Evolutionary conservation across 23 tunicate genomes (phyloP).

Genomic region (Styela clava): DNA sequence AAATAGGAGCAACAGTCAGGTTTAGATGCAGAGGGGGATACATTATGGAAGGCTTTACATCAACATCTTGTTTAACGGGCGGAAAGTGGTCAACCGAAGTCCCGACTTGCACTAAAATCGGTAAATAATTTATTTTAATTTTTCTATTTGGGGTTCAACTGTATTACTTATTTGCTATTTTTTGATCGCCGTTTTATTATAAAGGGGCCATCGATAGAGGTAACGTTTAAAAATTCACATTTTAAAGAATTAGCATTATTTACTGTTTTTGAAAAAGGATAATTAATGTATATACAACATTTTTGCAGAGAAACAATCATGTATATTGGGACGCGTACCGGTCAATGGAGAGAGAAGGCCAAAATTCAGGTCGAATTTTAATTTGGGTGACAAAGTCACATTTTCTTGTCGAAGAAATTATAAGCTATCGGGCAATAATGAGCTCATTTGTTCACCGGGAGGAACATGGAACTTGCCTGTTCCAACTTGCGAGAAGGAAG

Average conservation of each 20-base stretch:
- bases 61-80: not conserved
- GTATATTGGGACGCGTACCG: not conserved
- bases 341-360: not conserved
- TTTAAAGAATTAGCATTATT: too few species aligned
- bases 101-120: not conserved
- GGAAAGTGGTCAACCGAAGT: not conserved
- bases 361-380: not conserved
- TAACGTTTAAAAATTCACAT: too few species aligned
- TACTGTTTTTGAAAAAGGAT: too few species aligned
- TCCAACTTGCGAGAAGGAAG: slow-evolving; percentile 13
- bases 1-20: not conserved
- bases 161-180: too few species aligned
- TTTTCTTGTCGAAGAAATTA: slow-evolving; percentile 5
- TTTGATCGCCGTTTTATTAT: too few species aligned
- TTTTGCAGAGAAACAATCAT: not conserved
- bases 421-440: not conserved
- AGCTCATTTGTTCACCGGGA: not conserved
- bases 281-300: too few species aligned
- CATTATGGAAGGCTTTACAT: not conserved
- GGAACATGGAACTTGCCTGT: not conserved
- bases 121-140: too few species aligned
- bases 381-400: not conserved
- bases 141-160: too few species aligned
- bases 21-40: not conserved
- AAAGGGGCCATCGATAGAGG: too few species aligned